Base-by-base conservation (phyloP, 1,140 invertebrate genomes). In the Macrobrachium rosenbergii region DNA sequence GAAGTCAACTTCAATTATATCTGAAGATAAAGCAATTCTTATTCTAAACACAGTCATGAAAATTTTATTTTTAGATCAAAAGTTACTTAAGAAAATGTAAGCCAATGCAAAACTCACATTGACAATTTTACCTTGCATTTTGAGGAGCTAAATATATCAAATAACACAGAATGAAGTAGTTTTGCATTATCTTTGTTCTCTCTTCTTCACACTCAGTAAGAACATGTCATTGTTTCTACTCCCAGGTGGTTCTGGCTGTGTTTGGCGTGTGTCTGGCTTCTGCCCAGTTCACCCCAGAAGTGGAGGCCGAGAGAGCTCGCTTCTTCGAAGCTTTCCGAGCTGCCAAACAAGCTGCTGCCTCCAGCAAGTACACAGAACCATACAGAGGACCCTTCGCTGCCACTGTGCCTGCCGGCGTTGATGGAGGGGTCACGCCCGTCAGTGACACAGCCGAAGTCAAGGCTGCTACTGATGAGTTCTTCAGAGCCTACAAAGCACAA, bases 401-500 rank as follows among this genome's bases (percentile, higher is more conserved):
- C 21, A 28, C 69, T 43, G 21, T 72, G 14, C 69, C 69, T 43
- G 69, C 69, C 10, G 69, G 69, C 19, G 69, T 72, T 43, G 69
- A 72, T 43, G 69, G 69, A 23, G 8, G 17, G 14, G 10, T 72
- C 69, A 72, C 69, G 5, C 69, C 69, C 21, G 69, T 72, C 23
- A 16, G 23, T n/a, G 21, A 72, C 17, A 72, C 69, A 14, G 23
- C 23, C 21, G 69, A 72, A 1, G 69, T 72, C 17, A 43, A 10
- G 14, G 69, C 69, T 43, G 69, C 69, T 12, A 17, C 17, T 28
- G 7, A n/a, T 6, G 7, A 11, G 5, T 72, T 72, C 69, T 72
- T 28, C 69, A 72, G 21, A 14, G 69, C 69, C 69, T 72, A 72
- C 69, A 17, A 72, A n/a, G 69, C 16, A 6, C 69, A 72, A n/a